phyloP scores from a whole-genome alignment of 2,888 invertebrate species.

The Agrotis clavis region DNA sequence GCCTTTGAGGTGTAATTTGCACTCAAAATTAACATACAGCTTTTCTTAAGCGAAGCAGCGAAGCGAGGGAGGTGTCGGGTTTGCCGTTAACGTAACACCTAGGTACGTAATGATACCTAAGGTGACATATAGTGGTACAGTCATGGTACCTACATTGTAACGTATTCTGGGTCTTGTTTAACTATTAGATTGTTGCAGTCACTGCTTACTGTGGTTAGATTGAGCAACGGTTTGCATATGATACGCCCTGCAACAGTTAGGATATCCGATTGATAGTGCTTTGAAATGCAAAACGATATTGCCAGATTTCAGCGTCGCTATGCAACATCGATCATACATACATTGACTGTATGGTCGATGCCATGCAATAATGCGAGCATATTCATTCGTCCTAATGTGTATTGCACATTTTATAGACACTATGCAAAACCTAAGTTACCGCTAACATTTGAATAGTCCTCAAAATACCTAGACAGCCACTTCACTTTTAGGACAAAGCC shows the following conservation, averaged over 20 bases:
- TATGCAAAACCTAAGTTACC: not conserved
- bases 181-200: conserved; percentile 27
- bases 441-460: not conserved
- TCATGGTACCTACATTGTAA: too few species aligned
- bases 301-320: not conserved
- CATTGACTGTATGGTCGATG: too few species aligned
- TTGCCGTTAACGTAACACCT: conserved; percentile 36
- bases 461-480: not conserved
- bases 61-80: conserved; percentile 52
- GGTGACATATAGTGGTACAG: conserved; percentile 39
- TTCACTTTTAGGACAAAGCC: conserved; percentile 26
- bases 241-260: not conserved
- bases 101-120: conserved; percentile 24
- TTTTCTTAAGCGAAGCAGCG: conserved; percentile 47
- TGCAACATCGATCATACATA: not conserved
- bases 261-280: conserved; percentile 5
- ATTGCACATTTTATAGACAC: too few species aligned
- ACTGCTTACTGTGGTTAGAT: conserved; percentile 10
- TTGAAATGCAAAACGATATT: conserved; percentile 22
- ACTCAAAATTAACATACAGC: conserved; percentile 53
- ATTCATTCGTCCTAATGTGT: too few species aligned
- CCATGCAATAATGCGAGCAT: too few species aligned
- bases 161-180: conserved; percentile 26
- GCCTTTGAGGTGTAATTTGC: conserved; percentile 52
- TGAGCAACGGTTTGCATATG: conserved; percentile 21